Percentiles rank a stretch among this genome's conserved stretches.
These are phyloP conservation scores for Meliscaeva auricollis DNA, from an alignment of 2,888 invertebrate species.

Conservation along the genomic window DNA sequence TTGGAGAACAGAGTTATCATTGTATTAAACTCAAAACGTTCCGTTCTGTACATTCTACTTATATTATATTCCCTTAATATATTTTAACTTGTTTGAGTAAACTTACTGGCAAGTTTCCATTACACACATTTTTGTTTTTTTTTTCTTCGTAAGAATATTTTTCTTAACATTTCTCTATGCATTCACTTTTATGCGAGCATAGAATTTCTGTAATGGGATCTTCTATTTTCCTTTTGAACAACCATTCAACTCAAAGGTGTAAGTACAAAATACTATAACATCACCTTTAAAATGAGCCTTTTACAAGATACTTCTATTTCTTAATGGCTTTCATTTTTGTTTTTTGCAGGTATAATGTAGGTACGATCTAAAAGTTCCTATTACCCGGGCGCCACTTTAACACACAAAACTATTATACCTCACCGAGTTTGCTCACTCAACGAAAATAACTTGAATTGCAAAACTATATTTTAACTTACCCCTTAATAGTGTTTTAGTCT, in stretches of 20 bases:
- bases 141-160: not conserved
- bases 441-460: slow-evolving; percentile 8
- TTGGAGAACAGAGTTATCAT: too few species aligned
- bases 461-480: slow-evolving; percentile 67
- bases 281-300: not conserved
- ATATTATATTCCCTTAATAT: too few species aligned
- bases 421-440: not conserved
- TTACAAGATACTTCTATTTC: not conserved
- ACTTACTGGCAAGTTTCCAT: not conserved
- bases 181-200: not conserved
- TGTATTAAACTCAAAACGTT: too few species aligned
- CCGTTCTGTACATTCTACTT: too few species aligned
- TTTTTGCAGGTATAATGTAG: not conserved
- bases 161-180: not conserved
- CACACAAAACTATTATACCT: not conserved
- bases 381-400: not conserved
- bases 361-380: not conserved
- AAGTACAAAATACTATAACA: slow-evolving; percentile 6
- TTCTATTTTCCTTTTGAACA: not conserved
- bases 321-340: slow-evolving; percentile 16
- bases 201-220: slow-evolving; percentile 8
- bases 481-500: slow-evolving; percentile 76
- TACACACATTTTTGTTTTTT: too few species aligned
- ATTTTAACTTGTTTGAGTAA: not conserved
- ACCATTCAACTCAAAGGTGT: slow-evolving; percentile 10